Evolutionary conservation across 2,888 invertebrate genomes (phyloP), one percentile per base, ranked within the genome.

Genomic region (Scaptomyza tumidula): DNA sequence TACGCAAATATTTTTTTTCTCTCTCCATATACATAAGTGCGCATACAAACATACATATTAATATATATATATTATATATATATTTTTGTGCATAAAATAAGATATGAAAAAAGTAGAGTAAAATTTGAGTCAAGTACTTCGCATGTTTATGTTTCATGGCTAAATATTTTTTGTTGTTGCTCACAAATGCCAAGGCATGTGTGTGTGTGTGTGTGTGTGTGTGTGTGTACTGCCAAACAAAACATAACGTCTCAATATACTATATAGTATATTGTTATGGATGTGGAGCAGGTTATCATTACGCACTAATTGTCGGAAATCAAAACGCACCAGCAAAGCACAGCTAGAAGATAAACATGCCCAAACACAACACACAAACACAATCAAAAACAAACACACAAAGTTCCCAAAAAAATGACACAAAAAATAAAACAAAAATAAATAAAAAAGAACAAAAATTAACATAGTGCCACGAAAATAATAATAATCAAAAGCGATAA

Each of bases 281-380:
- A 75, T 81, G 77, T 85, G 86, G 86, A 78, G 78, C 83, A 78
- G 86, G 71, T 78, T 86, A 86, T 83, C 86, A 83, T 80, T 86
- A 78, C 86, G 83, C 78, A 86, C 80, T 83, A 86, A 83, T 83
- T 83, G 83, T 82, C 65, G 67, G 74, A 86, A 85, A 87, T 85
- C 83, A 83, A 83, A 19, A 1, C 19, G 19, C 78, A 78, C 72
- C 81, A 71, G 55, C 4, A 33, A 41, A 7, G 14, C 43, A 41
- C 50, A 69, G 66, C 41, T 52, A 80, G 72, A 81, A 80, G 81
- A 84, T 82, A 80, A 78, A 71, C 54, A 27, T 24, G 10, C 49
- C 14, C 59, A 49, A 49, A 49, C 19, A 19, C 49, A 6, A 31
- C 9, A n/a, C 49, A 16, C 48, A 65, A 39, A 35, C n/a, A 19